Conservation (phyloP, 1,140 invertebrate genomes). For the Oscheius sp. region DNA sequence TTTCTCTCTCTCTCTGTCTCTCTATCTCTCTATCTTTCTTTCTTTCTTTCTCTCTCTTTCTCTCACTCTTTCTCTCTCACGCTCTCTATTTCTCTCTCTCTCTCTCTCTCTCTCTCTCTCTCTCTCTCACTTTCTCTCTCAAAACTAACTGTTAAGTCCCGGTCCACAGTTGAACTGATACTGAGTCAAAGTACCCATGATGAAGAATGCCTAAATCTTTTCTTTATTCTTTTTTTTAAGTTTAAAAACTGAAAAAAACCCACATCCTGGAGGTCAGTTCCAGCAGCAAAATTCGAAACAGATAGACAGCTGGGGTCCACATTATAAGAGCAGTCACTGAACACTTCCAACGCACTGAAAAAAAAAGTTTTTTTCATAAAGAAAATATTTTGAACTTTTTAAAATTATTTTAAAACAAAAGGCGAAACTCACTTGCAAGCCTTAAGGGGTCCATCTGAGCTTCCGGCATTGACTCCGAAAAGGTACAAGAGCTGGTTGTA, state of each 20-base stretch:
- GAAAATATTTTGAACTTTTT: not conserved
- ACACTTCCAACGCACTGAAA: conserved; percentile 20
- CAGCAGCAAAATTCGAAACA: conserved; percentile 5
- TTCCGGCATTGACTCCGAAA: conserved; percentile 27
- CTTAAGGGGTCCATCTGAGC: conserved; percentile 1
- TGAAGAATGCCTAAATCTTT: conserved; percentile 20
- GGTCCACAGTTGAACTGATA: conserved; percentile 33
- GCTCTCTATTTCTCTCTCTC: no score
- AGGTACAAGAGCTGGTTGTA: conserved; percentile 29
- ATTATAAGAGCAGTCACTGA: conserved; percentile 16
- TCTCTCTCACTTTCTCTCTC: not conserved
- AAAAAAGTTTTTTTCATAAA: not conserved
- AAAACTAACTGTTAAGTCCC: conserved; percentile 29
- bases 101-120: no score
- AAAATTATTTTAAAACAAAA: not conserved
- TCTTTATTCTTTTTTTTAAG: not conserved
- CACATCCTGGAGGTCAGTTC: conserved; percentile 22
- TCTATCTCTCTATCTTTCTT: no score
- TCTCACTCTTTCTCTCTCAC: no score
- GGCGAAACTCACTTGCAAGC: conserved; percentile 26
- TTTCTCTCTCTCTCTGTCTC: no score
- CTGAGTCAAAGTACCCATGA: not conserved
- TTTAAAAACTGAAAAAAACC: not conserved
- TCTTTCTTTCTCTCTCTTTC: no score
- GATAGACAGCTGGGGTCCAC: conserved; percentile 4